phyloP scores from a whole-genome alignment of 2,113 vertebrate genomes.

The Calonectris borealis region DNA sequence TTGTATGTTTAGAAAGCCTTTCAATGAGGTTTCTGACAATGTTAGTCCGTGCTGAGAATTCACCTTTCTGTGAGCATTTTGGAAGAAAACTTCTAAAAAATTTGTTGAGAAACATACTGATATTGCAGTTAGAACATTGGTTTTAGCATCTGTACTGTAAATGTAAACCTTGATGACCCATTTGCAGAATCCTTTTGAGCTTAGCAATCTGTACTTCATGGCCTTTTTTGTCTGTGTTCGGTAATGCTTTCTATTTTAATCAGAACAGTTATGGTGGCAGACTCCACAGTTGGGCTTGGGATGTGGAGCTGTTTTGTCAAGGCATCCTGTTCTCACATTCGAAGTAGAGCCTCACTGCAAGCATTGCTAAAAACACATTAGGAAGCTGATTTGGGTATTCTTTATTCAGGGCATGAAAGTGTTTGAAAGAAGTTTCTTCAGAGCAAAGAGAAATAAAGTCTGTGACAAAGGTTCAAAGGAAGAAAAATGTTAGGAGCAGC shows the following conservation, averaged over 20 bases:
- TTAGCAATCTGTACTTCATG: background rate
- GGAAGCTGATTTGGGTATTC: background rate
- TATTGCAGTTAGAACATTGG: background rate
- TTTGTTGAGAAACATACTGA: background rate
- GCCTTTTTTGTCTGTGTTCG: background rate
- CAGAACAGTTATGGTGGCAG: slow-evolving; percentile 33
- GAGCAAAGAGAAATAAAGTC: background rate
- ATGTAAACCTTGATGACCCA: background rate
- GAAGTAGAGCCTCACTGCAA: background rate
- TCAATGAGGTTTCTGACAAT: background rate
- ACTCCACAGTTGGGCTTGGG: slow-evolving; percentile 4
- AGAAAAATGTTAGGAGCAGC: background rate
- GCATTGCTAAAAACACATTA: slow-evolving; percentile 4
- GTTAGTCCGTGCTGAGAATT: background rate
- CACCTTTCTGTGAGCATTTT: background rate
- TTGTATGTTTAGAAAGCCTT: background rate
- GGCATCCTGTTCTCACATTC: slow-evolving; percentile 19
- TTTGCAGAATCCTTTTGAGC: background rate
- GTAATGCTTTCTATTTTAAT: slow-evolving; percentile 37
- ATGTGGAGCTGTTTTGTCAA: background rate
- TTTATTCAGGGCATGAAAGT: slow-evolving; percentile 27
- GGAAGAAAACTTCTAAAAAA: background rate
- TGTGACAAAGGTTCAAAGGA: background rate
- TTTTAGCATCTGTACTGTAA: background rate
- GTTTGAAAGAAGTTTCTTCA: background rate